phyloP scores from a whole-genome alignment of 1,140 invertebrate species.

The Onthophagus taurus region DNA sequence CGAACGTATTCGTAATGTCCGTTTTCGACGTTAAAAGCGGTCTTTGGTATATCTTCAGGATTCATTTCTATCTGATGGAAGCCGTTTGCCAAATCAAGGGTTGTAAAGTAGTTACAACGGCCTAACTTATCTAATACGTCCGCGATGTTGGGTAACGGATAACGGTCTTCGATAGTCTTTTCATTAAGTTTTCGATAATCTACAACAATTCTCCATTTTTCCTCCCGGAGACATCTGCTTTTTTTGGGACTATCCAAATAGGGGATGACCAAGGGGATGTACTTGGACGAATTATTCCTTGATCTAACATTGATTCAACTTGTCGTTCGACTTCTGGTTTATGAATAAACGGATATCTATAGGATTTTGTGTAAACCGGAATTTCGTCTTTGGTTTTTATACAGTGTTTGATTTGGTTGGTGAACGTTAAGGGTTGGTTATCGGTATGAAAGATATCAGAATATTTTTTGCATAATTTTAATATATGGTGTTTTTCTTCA shows the following conservation, averaged over 20 bases:
- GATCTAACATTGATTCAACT: too few species aligned
- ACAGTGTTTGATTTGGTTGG: conserved; percentile 19
- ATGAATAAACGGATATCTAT: conserved; percentile 26
- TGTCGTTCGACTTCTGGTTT: conserved; percentile 28
- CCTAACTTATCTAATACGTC: conserved; percentile 39
- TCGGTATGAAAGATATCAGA: conserved; percentile 21
- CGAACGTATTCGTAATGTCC: conserved; percentile 27
- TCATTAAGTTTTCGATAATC: conserved; percentile 35
- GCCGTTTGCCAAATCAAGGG: conserved; percentile 35
- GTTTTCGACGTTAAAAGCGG: conserved; percentile 30
- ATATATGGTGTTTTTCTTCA: conserved; percentile 20
- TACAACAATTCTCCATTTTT: conserved; percentile 34
- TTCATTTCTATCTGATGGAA: conserved; percentile 41
- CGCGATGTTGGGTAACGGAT: conserved; percentile 43
- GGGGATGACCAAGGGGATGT: too few species aligned
- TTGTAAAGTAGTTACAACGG: conserved; percentile 27
- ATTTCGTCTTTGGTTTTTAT: conserved; percentile 9
- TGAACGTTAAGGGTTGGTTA: conserved; percentile 16
- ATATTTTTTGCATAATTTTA: conserved; percentile 20
- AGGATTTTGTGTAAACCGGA: conserved; percentile 22
- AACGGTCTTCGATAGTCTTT: conserved; percentile 32
- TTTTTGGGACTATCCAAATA: conserved; percentile 29
- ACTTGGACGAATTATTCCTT: too few species aligned
- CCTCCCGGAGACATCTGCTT: conserved; percentile 22
- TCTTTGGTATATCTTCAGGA: conserved; percentile 29